A percentile compares a stretch with the other conserved stretches of the same genome.
Evolutionary conservation across 2,797 vertebrate genomes (phyloP).

Genomic region (Crocidura indochinensis): DNA sequence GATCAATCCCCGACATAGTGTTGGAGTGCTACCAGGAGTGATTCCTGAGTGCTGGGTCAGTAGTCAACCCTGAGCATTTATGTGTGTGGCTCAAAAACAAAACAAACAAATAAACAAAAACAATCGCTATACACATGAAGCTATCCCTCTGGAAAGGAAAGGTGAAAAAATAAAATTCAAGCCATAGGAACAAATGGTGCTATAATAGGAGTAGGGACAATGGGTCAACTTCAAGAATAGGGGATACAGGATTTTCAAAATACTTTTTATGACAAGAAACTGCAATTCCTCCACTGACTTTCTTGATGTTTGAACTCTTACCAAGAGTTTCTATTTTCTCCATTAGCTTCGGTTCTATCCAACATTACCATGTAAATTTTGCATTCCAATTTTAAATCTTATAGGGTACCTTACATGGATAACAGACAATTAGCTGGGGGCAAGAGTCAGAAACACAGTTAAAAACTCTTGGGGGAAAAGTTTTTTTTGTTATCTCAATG

Average conservation of each 20-base stretch:
- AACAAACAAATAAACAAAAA: neutral
- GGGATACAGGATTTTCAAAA: constrained; percentile 15
- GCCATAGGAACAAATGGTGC: neutral
- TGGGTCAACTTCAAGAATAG: neutral
- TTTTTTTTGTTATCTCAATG: constrained; percentile 25
- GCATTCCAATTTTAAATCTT: constrained; percentile 50
- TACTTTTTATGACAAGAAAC: constrained; percentile 35
- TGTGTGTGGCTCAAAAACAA: too few species aligned
- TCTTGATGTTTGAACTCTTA: constrained; percentile 19
- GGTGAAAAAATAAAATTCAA: neutral
- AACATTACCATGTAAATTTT: neutral
- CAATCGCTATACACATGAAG: neutral
- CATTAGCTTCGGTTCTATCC: constrained; percentile 6
- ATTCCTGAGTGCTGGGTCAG: too few species aligned
- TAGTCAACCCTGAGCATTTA: too few species aligned
- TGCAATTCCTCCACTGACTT: neutral
- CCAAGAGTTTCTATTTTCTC: constrained; percentile 27
- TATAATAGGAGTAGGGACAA: neutral
- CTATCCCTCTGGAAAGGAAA: neutral
- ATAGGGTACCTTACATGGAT: constrained; percentile 29
- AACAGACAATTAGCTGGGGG: constrained; percentile 9
- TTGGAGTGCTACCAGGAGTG: too few species aligned
- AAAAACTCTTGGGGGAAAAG: constrained; percentile 30
- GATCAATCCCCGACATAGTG: too few species aligned
- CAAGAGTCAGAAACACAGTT: constrained; percentile 16